Conservation (phyloP, 2,797 vertebrate species). For the Argya squamiceps region DNA sequence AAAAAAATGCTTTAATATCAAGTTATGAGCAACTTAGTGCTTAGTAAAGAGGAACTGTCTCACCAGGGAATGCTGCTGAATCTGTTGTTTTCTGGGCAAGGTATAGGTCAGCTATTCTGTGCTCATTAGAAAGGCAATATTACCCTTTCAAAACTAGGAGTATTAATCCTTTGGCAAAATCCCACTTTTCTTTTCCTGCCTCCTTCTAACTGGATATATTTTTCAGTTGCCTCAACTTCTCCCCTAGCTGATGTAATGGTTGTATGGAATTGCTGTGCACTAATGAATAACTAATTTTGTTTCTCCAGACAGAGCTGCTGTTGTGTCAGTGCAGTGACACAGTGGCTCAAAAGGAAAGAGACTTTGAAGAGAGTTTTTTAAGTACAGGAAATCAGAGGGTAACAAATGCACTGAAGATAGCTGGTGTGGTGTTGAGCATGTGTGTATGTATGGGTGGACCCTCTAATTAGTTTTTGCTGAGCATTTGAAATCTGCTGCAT, state of each 20-base stretch:
- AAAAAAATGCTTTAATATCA: not conserved
- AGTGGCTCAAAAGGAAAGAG: not conserved
- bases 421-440: not conserved
- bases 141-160: not conserved
- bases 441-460: not conserved
- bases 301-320: not conserved
- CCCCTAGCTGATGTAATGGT: not conserved
- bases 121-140: not conserved
- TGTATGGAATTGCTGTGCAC: not conserved
- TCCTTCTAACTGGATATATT: not conserved
- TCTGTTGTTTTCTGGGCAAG: not conserved
- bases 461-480: not conserved
- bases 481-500: not conserved
- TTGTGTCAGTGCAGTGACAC: constrained; percentile 12
- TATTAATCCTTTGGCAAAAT: not conserved
- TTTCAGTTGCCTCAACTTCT: not conserved
- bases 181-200: not conserved
- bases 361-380: not conserved
- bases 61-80: not conserved
- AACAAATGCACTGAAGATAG: not conserved
- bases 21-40: not conserved
- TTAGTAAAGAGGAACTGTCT: not conserved
- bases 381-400: not conserved
- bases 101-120: not conserved
- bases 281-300: constrained; percentile 51